Evolutionary conservation across 2,888 invertebrate genomes (phyloP).

Genomic region (Scaptomyza parva): DNA sequence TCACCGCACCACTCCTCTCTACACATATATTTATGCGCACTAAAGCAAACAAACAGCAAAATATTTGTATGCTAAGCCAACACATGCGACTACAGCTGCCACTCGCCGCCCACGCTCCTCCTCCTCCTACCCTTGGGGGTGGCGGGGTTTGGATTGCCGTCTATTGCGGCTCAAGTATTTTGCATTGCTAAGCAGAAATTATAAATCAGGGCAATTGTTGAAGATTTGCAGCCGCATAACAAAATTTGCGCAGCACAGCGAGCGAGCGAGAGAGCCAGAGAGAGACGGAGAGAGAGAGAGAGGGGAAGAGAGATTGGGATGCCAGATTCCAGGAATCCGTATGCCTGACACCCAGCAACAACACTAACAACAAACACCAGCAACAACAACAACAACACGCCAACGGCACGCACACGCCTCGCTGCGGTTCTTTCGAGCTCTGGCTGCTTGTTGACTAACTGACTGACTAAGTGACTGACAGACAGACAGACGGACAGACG

Average conservation of each 20-base stretch:
- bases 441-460: conserved; percentile 66
- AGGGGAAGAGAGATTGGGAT: conserved; percentile 11
- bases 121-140: neutral
- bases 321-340: conserved; percentile 43
- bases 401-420: conserved; percentile 57
- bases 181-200: conserved; percentile 82
- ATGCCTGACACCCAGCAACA: conserved; percentile 24
- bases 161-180: conserved; percentile 80
- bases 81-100: conserved; percentile 72
- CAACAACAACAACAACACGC: neutral
- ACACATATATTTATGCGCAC: conserved; percentile 71
- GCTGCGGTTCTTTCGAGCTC: conserved; percentile 32
- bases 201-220: conserved; percentile 82
- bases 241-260: conserved; percentile 53
- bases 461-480: conserved; percentile 70
- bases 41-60: conserved; percentile 80
- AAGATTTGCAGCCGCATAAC: conserved; percentile 81
- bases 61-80: conserved; percentile 81
- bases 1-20: conserved; percentile 7
- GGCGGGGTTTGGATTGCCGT: conserved; percentile 24
- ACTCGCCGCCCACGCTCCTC: conserved; percentile 32
- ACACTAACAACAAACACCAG: conserved; percentile 14
- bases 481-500: conserved; percentile 6
- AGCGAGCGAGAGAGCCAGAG: conserved; percentile 10
- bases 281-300: conserved; percentile 3